Conservation (phyloP, 1,140 invertebrate species). For the Melipona quadrifasciata region DNA sequence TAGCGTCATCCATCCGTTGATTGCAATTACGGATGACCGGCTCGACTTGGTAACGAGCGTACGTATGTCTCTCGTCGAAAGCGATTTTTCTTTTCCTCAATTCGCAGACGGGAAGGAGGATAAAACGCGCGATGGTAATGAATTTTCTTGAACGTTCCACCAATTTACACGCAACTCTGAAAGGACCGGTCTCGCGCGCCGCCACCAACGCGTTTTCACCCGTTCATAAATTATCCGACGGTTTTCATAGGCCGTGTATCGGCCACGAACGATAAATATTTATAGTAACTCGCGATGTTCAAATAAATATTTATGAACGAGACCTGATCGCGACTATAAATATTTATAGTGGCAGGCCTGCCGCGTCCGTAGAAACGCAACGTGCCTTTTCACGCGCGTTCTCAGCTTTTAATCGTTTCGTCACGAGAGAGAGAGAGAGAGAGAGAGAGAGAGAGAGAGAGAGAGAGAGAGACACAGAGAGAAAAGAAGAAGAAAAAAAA, state of each 20-base stretch:
- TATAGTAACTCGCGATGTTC: constrained; percentile 50
- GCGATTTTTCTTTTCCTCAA: neutral
- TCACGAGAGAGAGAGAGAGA: no score
- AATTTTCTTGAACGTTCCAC: constrained; percentile 18
- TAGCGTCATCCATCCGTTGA: neutral
- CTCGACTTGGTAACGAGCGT: neutral
- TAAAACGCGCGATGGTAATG: constrained; percentile 1
- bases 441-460: no score
- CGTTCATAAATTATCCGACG: constrained; percentile 44
- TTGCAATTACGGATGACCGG: neutral
- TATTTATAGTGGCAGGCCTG: constrained; percentile 33
- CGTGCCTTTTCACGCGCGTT: constrained; percentile 13
- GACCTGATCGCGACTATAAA: constrained; percentile 40
- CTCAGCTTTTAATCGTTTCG: neutral
- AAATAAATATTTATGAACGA: constrained; percentile 49
- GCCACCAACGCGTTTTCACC: constrained; percentile 39
- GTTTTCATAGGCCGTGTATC: constrained; percentile 50
- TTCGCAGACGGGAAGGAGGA: neutral
- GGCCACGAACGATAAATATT: constrained; percentile 40
- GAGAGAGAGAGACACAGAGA: neutral
- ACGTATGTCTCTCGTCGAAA: neutral
- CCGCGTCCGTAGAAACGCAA: constrained; percentile 6
- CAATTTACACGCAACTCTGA: constrained; percentile 33
- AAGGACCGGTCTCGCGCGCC: neutral
- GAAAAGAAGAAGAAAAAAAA: neutral